Conservation (phyloP, 2,113 vertebrate species). For the Eretmochelys imbricata region DNA sequence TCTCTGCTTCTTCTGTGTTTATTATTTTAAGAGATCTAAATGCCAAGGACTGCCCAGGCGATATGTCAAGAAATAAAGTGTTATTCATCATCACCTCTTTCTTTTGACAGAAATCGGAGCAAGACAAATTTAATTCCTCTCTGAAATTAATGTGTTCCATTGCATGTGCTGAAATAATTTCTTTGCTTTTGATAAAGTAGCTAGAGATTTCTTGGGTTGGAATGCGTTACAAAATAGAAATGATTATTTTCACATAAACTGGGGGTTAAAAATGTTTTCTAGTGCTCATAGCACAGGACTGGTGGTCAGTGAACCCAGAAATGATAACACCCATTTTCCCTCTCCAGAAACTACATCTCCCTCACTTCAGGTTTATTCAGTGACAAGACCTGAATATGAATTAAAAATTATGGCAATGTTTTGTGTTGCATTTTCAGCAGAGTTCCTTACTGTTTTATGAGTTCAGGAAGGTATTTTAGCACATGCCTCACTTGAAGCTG, state of each 20-base stretch:
- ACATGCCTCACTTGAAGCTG: not conserved
- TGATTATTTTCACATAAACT: not conserved
- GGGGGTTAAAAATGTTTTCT: not conserved
- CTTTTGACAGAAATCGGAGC: not conserved
- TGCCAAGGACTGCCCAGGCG: not conserved
- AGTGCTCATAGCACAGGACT: not conserved
- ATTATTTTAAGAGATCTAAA: not conserved
- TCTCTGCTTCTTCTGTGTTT: not conserved
- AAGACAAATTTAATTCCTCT: not conserved
- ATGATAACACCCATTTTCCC: not conserved
- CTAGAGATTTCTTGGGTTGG: not conserved
- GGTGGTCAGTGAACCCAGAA: not conserved
- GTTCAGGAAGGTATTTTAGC: not conserved
- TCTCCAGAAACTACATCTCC: not conserved
- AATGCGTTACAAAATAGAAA: not conserved
- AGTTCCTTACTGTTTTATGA: not conserved
- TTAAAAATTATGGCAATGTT: not conserved
- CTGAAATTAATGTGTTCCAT: not conserved
- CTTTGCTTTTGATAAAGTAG: not conserved
- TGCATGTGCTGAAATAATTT: not conserved
- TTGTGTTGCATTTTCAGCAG: not conserved
- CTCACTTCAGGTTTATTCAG: not conserved
- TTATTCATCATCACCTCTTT: not conserved
- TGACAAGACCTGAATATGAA: not conserved
- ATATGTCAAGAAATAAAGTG: not conserved